Percentiles rank a stretch among this genome's conserved stretches.
phyloP scores from a whole-genome alignment of 2,113 vertebrate genomes.

The Osmerus eperlanus region DNA sequence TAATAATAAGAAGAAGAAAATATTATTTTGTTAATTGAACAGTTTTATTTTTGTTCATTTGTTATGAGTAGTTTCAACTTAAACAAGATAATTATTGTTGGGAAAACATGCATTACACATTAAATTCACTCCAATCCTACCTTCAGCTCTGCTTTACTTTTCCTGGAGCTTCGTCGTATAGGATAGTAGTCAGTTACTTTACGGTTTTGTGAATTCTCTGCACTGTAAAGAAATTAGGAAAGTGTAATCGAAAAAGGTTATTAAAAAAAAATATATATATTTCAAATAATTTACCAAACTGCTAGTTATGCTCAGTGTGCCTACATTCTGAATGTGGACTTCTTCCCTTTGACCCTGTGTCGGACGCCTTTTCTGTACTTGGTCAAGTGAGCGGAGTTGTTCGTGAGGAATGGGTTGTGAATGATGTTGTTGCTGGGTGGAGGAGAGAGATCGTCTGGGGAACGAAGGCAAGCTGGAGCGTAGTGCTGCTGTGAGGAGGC shows the following conservation, averaged over 20 bases:
- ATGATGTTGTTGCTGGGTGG: constrained; percentile 35
- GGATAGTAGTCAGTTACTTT: constrained; percentile 96
- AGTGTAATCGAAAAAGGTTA: not conserved
- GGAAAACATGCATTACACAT: not conserved
- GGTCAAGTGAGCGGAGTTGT: constrained; percentile 48
- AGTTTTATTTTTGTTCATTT: not conserved
- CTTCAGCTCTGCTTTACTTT: constrained; percentile 90
- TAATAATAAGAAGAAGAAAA: too few relatives aligned
- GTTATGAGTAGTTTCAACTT: too few relatives aligned
- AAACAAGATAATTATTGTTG: not conserved
- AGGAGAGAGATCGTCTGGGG: constrained; percentile 38
- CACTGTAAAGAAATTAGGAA: constrained; percentile 48
- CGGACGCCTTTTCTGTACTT: constrained; percentile 64
- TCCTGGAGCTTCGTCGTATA: constrained; percentile 89
- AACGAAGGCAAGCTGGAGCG: constrained; percentile 19
- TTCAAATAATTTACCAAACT: not conserved
- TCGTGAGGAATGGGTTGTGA: constrained; percentile 41
- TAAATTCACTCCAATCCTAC: constrained; percentile 55
- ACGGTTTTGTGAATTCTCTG: constrained; percentile 76
- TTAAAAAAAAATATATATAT: too few relatives aligned
- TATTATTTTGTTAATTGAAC: too few relatives aligned
- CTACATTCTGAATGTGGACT: constrained; percentile 74
- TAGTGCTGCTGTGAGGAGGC: constrained; percentile 26
- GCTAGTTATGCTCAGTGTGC: constrained; percentile 25
- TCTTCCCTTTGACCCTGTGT: constrained; percentile 73